phyloP scores from a whole-genome alignment of 2,888 invertebrate genomes.

The Erpobdella octoculata region DNA sequence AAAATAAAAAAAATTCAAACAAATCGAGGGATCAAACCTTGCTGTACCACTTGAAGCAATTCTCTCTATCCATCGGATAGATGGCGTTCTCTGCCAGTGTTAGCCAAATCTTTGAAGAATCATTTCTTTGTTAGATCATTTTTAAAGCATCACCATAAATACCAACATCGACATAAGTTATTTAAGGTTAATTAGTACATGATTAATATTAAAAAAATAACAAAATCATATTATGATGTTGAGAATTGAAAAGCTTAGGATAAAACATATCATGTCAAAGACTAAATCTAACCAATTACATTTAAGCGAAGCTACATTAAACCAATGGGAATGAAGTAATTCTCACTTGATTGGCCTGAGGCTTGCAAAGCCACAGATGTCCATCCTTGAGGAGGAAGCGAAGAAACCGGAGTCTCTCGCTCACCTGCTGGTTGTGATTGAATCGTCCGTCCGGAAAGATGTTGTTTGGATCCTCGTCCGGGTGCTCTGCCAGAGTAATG shows the following conservation, averaged over 20 bases:
- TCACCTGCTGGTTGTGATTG: constrained; percentile 79
- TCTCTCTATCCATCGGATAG: constrained; percentile 82
- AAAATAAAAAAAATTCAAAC: no score
- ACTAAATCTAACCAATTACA: not conserved
- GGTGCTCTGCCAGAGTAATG: constrained; percentile 44
- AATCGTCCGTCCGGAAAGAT: constrained; percentile 70
- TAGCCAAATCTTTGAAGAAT: constrained; percentile 64
- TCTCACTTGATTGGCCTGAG: constrained; percentile 70
- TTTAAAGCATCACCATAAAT: not conserved
- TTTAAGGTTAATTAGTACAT: not conserved
- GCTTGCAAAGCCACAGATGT: constrained; percentile 88
- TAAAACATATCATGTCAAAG: no score
- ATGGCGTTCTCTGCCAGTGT: constrained; percentile 87
- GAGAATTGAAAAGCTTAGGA: no score
- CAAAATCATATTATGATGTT: no score
- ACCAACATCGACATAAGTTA: no score
- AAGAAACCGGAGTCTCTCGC: constrained; percentile 34
- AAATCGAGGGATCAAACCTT: constrained; percentile 55
- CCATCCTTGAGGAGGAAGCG: constrained; percentile 64
- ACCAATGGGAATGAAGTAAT: no score
- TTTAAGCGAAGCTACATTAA: not conserved
- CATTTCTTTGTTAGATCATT: not conserved
- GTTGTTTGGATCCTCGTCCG: constrained; percentile 64
- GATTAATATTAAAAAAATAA: not conserved
- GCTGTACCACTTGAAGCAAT: constrained; percentile 95